These are phyloP conservation scores for Oceanodroma tethys DNA, from an alignment of 2,113 vertebrate species.

Conservation along the genomic window DNA sequence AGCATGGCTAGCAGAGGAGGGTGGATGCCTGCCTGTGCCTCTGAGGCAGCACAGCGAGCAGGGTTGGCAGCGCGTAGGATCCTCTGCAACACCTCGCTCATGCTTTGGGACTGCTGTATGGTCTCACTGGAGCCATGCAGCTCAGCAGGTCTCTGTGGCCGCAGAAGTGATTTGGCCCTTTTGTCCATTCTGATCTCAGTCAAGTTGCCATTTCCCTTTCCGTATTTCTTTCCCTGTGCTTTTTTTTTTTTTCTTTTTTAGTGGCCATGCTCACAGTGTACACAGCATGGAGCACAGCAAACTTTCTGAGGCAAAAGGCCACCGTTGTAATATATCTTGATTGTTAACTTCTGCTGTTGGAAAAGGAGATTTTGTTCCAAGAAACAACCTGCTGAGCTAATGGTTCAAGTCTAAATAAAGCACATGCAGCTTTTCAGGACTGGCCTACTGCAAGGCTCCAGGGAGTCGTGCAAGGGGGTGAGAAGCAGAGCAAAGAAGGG, in stretches of 20 bases:
- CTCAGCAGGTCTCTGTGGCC: not conserved
- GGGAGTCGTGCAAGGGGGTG: not conserved
- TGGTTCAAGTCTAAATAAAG: not conserved
- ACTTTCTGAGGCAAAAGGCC: not conserved
- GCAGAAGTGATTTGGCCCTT: no score
- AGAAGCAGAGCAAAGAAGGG: not conserved
- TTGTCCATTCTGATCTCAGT: not conserved
- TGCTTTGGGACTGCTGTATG: not conserved
- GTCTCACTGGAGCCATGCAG: not conserved
- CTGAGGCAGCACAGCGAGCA: rapidly evolving
- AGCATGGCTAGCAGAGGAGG: not conserved
- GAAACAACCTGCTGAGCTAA: not conserved
- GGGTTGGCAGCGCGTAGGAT: rapidly evolving
- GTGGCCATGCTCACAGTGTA: rapidly evolving
- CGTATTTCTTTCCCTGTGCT: rapidly evolving
- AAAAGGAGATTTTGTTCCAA: not conserved
- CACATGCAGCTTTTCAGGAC: not conserved
- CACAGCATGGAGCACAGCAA: not conserved
- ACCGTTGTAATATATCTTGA: rapidly evolving
- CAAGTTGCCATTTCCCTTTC: not conserved
- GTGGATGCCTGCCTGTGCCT: not conserved
- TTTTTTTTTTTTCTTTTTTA: no score
- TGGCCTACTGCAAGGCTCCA: not conserved
- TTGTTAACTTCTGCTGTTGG: not conserved
- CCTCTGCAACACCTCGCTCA: rapidly evolving